Base-by-base conservation (phyloP, 1,140 invertebrate genomes). In the Lamellibrachia luymesi region DNA sequence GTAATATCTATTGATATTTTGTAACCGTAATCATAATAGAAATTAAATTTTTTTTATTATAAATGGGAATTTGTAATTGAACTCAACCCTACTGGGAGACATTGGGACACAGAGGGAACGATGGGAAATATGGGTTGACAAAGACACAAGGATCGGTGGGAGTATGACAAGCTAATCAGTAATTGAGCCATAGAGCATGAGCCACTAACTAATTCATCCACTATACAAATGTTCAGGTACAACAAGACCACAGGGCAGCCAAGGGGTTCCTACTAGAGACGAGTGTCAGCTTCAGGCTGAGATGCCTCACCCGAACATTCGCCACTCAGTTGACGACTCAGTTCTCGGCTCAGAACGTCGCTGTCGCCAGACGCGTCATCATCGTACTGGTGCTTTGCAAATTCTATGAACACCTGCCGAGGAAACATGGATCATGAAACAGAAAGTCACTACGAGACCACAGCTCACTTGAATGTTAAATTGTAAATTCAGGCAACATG, bases 341-440 rank as follows among this genome's bases (percentile, higher is more conserved):
- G 64, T 80, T 8, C 17, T 22, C 64, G 64, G 64, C 64, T 80
- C 64, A 80, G 64, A 17, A 4, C 17, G 17, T 22, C 13, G 64
- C 64, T 80, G 5, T 80, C 91, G 27, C 51, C 91, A 4, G 91
- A 13, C 2, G 91, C 90, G n/a, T 96, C 96, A 90, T 96, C 96
- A 90, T 96, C 95, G 94, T 97, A 97, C 94, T 98, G 98, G 94
- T 97, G 97, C 95, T 98, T 98, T 92, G 98, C 98, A 95, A 98
- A 98, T 95, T 98, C 97, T 90, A 98, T 97, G 96, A 98, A 98
- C 94, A 98, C 98, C 97, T 98, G 97, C 95, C 98, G 98, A 92
- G 98, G 96, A 8, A 91, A 91, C 50, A 91, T 10, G 7, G 90
- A 8, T 10, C 27, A 91, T 91, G 50, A 91, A 91, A 10, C 10